Base-by-base conservation (phyloP, 2,888 invertebrate species). In the Chymomyza amoena region DNA sequence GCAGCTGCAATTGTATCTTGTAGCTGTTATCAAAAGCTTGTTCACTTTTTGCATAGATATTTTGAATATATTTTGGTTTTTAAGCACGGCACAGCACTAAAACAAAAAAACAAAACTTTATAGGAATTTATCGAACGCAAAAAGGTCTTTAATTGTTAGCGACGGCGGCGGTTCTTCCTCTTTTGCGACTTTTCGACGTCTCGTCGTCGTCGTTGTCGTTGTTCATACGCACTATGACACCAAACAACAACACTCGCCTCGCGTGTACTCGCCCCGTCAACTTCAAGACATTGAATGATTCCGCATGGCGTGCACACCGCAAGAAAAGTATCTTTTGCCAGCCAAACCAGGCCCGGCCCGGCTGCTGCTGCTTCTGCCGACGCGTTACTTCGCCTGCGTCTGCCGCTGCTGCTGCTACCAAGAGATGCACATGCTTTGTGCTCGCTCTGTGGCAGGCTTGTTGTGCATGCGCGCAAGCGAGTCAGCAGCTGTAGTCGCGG, bases 201-300 rank as follows among this genome's bases (percentile, higher is more conserved):
- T 25, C 25, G 15, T 57, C 57, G 57, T 57, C 7, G 39, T 64
- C 54, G 52, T 50, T 13, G 13, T 59, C 9, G 39, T 66, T 60
- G 54, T 32, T 36, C n/a, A 25, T 25, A 60, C 60, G 50, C 66
- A 59, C 57, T 28, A 54, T 66, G 60, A 61, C 63, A 65, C 65
- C n/a, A n/a, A n/a, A 65, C 65, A 65, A 57, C 82, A 45, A 72
- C 84, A 81, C 80, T 81, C 81, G 77, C 75, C 77, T 79, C 83
- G 81, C 85, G 86, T 81, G 20, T 89, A 88, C 80, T 83, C 90
- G 89, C 90, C 89, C 82, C 89, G 89, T 82, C 90, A 90, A 90
- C 89, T 88, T 83, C 87, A 87, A 88, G 85, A 84, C 81, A 87
- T 89, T 88, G 88, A 90, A 89, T 90, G 90, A 90, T 83, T 90